Percentiles rank a stretch among this genome's conserved stretches.
Evolutionary conservation across 2,888 invertebrate genomes (phyloP).

Genomic region (Meandrusa payeni): DNA sequence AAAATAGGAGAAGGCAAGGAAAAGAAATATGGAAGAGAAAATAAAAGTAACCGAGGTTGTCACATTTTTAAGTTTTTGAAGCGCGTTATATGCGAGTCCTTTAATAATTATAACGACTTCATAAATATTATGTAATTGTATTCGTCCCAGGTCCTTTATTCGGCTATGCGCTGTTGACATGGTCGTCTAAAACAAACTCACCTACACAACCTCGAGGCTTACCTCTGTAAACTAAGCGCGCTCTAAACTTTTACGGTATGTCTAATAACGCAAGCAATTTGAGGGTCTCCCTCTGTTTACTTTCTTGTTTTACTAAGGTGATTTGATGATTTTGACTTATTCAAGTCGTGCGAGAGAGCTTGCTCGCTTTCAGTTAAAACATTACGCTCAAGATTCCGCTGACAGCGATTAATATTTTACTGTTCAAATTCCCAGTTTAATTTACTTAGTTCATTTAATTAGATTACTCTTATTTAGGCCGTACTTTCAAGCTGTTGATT

Average conservation of each 20-base stretch:
- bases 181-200: conserved; percentile 66
- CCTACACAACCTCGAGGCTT: conserved; percentile 63
- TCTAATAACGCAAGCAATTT: conserved; percentile 78
- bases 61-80: too few relatives aligned
- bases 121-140: conserved; percentile 35
- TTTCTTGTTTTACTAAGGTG: conserved; percentile 71
- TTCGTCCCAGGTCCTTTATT: conserved; percentile 37
- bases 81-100: too few relatives aligned
- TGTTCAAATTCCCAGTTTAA: conserved; percentile 10
- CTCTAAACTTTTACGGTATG: conserved; percentile 76
- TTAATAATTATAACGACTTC: conserved; percentile 5
- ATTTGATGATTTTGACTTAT: conserved; percentile 80
- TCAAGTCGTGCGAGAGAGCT: conserved; percentile 46
- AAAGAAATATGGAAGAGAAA: too few relatives aligned
- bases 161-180: conserved; percentile 62
- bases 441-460: conserved; percentile 12
- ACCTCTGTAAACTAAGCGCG: conserved; percentile 72
- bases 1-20: too few relatives aligned
- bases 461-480: too few relatives aligned
- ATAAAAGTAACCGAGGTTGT: too few relatives aligned
- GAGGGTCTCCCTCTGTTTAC: conserved; percentile 73
- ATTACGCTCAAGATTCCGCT: conserved; percentile 15
- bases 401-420: conserved; percentile 9
- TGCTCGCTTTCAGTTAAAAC: conserved; percentile 26
- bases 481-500: too few relatives aligned